Evolutionary conservation across 2,113 vertebrate species (phyloP).

Genomic region (Siphamia tubifer): DNA sequence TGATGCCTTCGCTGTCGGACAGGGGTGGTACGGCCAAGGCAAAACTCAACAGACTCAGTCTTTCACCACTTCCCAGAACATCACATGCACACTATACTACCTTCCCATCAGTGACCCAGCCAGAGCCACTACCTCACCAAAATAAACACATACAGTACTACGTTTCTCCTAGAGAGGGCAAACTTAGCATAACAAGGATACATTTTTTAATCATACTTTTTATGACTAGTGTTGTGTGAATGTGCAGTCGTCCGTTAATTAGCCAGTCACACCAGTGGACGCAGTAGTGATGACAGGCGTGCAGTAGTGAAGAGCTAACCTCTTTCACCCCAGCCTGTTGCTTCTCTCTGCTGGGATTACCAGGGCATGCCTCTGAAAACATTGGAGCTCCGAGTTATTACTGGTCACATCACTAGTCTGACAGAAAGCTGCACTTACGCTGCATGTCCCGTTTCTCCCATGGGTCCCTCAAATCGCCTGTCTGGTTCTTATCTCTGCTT

Average conservation of each 20-base stretch:
- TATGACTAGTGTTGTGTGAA: neutral
- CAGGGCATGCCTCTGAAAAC: constrained; percentile 68
- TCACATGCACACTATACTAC: constrained; percentile 35
- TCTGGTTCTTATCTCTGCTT: constrained; percentile 41
- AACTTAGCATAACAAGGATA: neutral
- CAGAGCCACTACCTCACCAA: constrained; percentile 41
- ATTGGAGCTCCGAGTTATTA: constrained; percentile 65
- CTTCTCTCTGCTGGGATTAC: constrained; percentile 63
- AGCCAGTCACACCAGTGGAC: constrained; percentile 21
- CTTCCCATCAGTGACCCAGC: constrained; percentile 48
- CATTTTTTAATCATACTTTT: neutral
- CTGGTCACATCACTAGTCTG: constrained; percentile 47
- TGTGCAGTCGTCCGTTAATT: constrained; percentile 21
- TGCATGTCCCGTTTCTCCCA: constrained; percentile 51
- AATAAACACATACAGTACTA: constrained; percentile 29
- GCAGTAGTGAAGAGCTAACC: constrained; percentile 52
- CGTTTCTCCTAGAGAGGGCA: constrained; percentile 20
- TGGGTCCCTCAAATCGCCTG: constrained; percentile 27
- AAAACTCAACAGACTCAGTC: constrained; percentile 68
- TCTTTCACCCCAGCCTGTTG: constrained; percentile 59
- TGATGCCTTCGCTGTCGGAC: constrained; percentile 20
- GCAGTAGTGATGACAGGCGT: constrained; percentile 40
- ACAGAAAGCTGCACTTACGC: constrained; percentile 22
- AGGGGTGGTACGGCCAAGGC: constrained; percentile 29
- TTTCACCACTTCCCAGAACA: constrained; percentile 78